Base-by-base conservation (phyloP, 1,140 invertebrate genomes). In the Galleria mellonella region DNA sequence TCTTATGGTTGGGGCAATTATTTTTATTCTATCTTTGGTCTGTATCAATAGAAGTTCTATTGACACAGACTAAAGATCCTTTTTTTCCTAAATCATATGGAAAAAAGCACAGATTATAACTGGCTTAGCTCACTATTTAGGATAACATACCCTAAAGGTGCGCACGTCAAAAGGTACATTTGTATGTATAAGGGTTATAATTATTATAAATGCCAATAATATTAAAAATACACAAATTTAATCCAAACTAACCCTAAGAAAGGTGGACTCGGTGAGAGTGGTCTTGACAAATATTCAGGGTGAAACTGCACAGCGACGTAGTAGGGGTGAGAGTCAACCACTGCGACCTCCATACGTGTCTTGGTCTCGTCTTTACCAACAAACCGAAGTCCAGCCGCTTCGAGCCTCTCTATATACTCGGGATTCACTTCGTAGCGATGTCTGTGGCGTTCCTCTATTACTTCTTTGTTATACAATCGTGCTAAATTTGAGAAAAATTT, bases 341-440 rank as follows among this genome's bases (percentile, higher is more conserved):
- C 91, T 10, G 92, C 89, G 23, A 94, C 94, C 87, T 97, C 98
- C 97, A 98, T 98, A 37, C 92, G 88, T 35, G 88, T 88, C 45
- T 90, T 88, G 15, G 91, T 90, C 27, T 88, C 86, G 68, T 96
- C 95, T 32, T 75, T 76, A 83, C 96, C 98, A 35, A 99, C 95
- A 88, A 99, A 99, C 51, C 91, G 92, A 55, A 99, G 87, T 8
- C 98, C 98, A 32, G 90, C 88, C 9, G 89, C 87, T 83, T 98
- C 94, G 37, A 99, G 87, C 13, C 90, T 76, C 5, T 87, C 68
- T 0, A 99, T 92, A 75, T 94, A 96, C 32, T 92, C 88, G 0
- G 96, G 96, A 87, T 99, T 99, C 0, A 99, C 96, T 90, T 99
- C 95, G 61, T 95, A 97, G 29, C 98, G 89, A 86, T 99, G 98